A percentile compares a stretch with the other conserved stretches of the same genome.
Evolutionary conservation across 2,797 vertebrate species (phyloP).

Genomic region (Protonibea diacanthus): DNA sequence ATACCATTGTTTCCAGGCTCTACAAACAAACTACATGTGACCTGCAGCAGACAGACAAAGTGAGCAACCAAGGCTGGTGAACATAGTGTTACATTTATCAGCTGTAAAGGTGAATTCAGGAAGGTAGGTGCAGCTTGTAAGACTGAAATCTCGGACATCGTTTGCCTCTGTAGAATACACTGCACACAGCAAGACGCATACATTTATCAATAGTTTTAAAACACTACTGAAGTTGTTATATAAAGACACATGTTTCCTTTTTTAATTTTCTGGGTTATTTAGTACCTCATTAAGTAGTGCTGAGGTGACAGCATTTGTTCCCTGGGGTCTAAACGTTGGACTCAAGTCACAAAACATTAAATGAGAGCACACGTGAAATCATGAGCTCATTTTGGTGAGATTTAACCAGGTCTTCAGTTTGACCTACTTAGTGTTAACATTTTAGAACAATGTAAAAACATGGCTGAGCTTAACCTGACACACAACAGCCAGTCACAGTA

Average conservation of each 20-base stretch:
- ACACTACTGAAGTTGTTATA: neutral
- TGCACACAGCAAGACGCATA: neutral
- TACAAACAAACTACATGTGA: no score
- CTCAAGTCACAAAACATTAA: slow-evolving; percentile 17
- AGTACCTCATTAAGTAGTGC: slow-evolving; percentile 33
- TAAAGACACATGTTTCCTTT: slow-evolving; percentile 11
- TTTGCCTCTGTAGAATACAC: neutral
- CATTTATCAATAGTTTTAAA: slow-evolving; percentile 31
- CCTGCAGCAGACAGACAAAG: neutral
- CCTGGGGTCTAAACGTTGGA: slow-evolving; percentile 19
- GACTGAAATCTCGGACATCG: neutral
- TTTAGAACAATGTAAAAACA: slow-evolving; percentile 55
- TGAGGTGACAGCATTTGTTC: slow-evolving; percentile 43
- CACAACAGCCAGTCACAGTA: slow-evolving; percentile 43
- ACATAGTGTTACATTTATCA: neutral
- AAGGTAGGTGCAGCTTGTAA: neutral
- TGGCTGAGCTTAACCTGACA: slow-evolving; percentile 40
- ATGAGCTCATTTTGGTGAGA: slow-evolving; percentile 38
- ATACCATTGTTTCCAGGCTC: neutral
- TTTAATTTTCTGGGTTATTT: slow-evolving; percentile 24
- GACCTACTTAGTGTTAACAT: slow-evolving; percentile 64
- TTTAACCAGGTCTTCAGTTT: slow-evolving; percentile 46
- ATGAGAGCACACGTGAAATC: neutral
- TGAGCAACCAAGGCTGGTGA: neutral
- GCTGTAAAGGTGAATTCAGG: neutral